phyloP scores from a whole-genome alignment of 2,797 vertebrate species.

The Paratrypauchen microcephalus region DNA sequence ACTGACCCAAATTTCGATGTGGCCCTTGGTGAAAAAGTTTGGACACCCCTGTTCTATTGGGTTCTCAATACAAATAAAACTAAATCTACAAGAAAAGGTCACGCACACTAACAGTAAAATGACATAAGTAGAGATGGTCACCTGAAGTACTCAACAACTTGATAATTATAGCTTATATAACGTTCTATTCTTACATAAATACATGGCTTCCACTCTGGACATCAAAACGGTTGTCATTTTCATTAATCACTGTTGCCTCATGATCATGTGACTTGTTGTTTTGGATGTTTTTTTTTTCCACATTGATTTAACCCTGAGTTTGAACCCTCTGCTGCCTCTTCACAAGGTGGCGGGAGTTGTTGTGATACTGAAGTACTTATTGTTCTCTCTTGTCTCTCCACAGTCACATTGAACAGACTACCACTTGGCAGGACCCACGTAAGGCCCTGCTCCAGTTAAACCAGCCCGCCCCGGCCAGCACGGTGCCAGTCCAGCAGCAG shows the following conservation, averaged over 20 bases:
- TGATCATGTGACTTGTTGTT: constrained; percentile 16
- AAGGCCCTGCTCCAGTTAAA: constrained; percentile 95
- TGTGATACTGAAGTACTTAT: constrained; percentile 4
- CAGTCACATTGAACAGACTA: constrained; percentile 97
- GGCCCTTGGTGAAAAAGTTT: too few species aligned
- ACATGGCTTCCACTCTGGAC: constrained; percentile 32
- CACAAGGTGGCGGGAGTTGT: constrained; percentile 2
- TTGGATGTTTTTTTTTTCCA: not conserved
- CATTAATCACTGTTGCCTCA: constrained; percentile 22
- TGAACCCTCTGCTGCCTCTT: constrained; percentile 24
- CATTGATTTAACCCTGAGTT: constrained; percentile 15
- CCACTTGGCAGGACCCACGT: constrained; percentile 97
- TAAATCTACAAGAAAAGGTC: too few species aligned
- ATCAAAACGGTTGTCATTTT: constrained; percentile 25
- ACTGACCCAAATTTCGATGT: too few species aligned
- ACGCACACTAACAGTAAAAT: too few species aligned
- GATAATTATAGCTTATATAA: not conserved
- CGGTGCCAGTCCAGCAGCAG: constrained; percentile 85
- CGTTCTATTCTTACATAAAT: constrained; percentile 2
- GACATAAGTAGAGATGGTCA: not conserved
- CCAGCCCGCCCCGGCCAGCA: constrained; percentile 84
- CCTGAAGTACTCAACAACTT: not conserved
- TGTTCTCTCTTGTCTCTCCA: constrained; percentile 22
- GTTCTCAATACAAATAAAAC: too few species aligned
- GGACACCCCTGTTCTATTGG: too few species aligned